Evolutionary conservation across 2,888 invertebrate genomes (phyloP).

Genomic region (Mamestra brassicae): DNA sequence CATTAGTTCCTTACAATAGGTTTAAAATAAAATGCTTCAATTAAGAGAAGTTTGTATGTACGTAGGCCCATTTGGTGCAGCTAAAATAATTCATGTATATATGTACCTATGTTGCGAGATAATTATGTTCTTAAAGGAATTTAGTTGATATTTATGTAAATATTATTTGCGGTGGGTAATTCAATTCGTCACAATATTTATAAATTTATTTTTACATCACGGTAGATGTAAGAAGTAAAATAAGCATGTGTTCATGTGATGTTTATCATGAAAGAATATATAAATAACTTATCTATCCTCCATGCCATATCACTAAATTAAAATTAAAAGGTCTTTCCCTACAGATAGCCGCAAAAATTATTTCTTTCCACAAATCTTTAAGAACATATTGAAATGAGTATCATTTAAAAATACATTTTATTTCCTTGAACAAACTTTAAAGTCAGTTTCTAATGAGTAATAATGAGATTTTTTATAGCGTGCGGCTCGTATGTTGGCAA

Average conservation of each 20-base stretch:
- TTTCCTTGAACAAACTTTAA: slow-evolving; percentile 13
- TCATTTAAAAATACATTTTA: slow-evolving; percentile 26
- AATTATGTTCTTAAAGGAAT: neutral
- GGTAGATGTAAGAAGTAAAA: neutral
- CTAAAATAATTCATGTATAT: slow-evolving; percentile 5
- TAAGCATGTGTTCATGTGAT: slow-evolving; percentile 13
- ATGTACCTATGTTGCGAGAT: slow-evolving; percentile 24
- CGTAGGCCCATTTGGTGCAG: slow-evolving; percentile 38
- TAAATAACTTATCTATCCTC: neutral
- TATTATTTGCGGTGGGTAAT: neutral
- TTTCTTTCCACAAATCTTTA: neutral
- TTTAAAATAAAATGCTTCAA: neutral
- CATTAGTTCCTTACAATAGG: neutral
- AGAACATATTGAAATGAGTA: slow-evolving; percentile 4
- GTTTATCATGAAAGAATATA: neutral
- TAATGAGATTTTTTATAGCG: slow-evolving; percentile 35
- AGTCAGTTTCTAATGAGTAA: slow-evolving; percentile 45
- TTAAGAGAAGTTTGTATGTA: neutral
- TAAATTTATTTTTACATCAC: neutral
- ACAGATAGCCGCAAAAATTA: neutral
- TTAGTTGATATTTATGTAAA: neutral
- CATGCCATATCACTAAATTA: neutral
- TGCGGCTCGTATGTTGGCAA: slow-evolving; percentile 51
- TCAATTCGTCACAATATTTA: slow-evolving; percentile 26
- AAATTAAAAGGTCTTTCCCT: neutral